These are phyloP conservation scores for Perithous albicinctus DNA, from an alignment of 2,888 invertebrate species.

Conservation along the genomic window DNA sequence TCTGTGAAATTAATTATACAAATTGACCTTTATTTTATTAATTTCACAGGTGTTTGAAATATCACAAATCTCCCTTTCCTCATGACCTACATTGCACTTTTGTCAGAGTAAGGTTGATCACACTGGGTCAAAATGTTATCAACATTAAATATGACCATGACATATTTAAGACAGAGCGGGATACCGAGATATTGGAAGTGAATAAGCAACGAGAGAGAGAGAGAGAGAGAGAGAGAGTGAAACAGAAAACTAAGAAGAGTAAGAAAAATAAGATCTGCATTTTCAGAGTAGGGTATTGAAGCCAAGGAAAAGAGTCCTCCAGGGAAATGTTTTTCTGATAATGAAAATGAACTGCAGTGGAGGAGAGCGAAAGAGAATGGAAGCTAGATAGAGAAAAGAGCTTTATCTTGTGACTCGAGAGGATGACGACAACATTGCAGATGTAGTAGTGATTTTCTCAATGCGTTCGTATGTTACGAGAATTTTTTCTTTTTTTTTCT, in stretches of 20 bases:
- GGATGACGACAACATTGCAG: slow-evolving; percentile 12
- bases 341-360: slow-evolving; percentile 61
- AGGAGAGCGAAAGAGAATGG: slow-evolving; percentile 20
- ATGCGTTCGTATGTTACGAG: background rate
- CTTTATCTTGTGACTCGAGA: slow-evolving; percentile 49
- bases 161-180: no score
- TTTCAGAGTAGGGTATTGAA: slow-evolving; percentile 54
- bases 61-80: no score
- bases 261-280: slow-evolving; percentile 44
- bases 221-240: background rate
- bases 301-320: slow-evolving; percentile 56
- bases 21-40: no score
- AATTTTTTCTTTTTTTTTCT: no score
- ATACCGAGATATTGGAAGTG: no score
- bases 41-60: no score
- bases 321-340: slow-evolving; percentile 66
- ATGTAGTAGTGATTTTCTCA: background rate
- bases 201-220: slow-evolving; percentile 24
- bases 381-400: slow-evolving; percentile 37
- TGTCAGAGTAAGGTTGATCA: no score
- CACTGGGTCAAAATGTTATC: no score
- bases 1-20: no score
- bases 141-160: no score
- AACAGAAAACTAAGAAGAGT: background rate
- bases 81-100: no score